Evolutionary conservation across 2,888 invertebrate genomes (phyloP), one percentile per base, ranked within the genome.

Genomic region (Drosophila testacea): DNA sequence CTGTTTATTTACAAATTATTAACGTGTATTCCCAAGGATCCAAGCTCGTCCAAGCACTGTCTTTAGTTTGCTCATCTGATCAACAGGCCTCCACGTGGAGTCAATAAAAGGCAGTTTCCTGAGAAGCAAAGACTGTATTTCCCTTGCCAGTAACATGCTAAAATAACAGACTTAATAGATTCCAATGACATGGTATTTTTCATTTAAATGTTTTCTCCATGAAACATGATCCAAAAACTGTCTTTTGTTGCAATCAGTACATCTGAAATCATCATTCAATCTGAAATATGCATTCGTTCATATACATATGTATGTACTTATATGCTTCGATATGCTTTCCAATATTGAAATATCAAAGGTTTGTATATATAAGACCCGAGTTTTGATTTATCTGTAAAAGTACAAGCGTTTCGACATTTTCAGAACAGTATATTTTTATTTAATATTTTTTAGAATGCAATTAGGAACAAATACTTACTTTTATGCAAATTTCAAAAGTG

Each of bases 1-100:
- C 87, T 82, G 85, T 74, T 87, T 85, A 75, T 75, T 71, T 73
- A 73, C 82, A 76, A 67, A 77, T 76, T 74, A 83, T 77, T 73
- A 65, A 63, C 76, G 69, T 77, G 59, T 70, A 67, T 69, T 73
- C 66, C 66, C 67, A 56, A 60, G 69, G 81, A 72, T 59, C 38
- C 46, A n/a, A 28, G 28, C 7, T 3, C n/a, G 32, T 32, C 7
- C 9, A 32, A 32, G 32, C 32, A 32, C 32, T 38, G 32, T 36
- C 51, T 27, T 51, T 44, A 38, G 5, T 38, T 7, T 7, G 44
- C 6, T 10, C 44, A 51, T 3, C 28, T 6, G 55, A 42, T 10
- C 16, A 34, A 34, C 46, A 47, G 34, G 13, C 9, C 1, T 32
- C 32, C 32, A 32, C 32, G 32, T 56, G 56, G 10, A 28, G 46